phyloP scores from a whole-genome alignment of 2,113 vertebrate species.

The Trichechus manatus region DNA sequence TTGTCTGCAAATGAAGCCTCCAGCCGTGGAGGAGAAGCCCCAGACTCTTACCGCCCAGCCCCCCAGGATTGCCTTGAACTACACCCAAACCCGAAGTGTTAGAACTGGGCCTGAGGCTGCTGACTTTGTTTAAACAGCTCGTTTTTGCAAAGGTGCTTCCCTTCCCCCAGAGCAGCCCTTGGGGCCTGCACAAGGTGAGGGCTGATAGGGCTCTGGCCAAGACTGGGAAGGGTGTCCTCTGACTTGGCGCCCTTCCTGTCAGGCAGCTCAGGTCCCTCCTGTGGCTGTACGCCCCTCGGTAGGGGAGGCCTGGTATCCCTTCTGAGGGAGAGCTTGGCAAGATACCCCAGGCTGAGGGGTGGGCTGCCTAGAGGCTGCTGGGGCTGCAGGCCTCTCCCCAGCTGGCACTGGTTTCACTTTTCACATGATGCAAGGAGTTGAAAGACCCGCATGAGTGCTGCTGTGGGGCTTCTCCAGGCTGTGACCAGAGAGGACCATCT shows the following conservation, averaged over 20 bases:
- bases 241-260: background rate
- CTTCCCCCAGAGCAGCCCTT: background rate
- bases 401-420: background rate
- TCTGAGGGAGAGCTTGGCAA: background rate
- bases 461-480: background rate
- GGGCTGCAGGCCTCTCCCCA: background rate
- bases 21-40: no score
- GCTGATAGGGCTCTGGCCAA: background rate
- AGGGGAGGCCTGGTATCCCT: background rate
- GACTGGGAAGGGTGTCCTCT: background rate
- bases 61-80: background rate
- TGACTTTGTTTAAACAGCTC: background rate
- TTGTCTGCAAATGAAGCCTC: background rate
- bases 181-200: background rate
- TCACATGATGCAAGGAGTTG: background rate
- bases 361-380: background rate
- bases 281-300: background rate
- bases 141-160: background rate
- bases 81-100: background rate
- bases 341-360: background rate
- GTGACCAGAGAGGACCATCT: background rate
- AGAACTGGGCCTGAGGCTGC: background rate
- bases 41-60: background rate
- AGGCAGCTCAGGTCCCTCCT: background rate
- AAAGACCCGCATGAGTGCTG: background rate